phyloP scores from a whole-genome alignment of 1,140 invertebrate species.

The Drosophila pseudoananassae region DNA sequence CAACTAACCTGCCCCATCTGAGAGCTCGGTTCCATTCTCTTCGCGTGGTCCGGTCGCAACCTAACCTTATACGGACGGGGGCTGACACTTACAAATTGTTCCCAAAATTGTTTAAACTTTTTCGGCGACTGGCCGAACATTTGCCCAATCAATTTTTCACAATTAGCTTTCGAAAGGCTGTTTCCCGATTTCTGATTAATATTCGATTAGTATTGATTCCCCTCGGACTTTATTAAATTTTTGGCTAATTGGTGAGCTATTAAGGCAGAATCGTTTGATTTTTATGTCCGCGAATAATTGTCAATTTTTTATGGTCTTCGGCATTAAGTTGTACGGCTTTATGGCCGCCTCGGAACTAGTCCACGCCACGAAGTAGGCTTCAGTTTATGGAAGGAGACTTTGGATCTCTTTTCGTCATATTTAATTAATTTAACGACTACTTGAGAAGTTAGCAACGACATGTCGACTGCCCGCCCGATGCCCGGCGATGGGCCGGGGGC shows the following conservation, averaged over 20 bases:
- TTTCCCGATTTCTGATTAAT: conserved; percentile 34
- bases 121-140: conserved; percentile 47
- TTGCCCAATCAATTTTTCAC: conserved; percentile 75
- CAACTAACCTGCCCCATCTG: conserved; percentile 17
- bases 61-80: conserved; percentile 58
- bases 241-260: conserved; percentile 62
- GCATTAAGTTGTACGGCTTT: conserved; percentile 56
- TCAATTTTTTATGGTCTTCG: conserved; percentile 54
- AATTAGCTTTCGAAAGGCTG: conserved; percentile 67
- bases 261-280: conserved; percentile 64
- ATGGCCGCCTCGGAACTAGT: conserved; percentile 32
- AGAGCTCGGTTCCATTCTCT: conserved; percentile 58
- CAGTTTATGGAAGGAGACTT: conserved; percentile 5
- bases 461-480: conserved; percentile 25
- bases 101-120: conserved; percentile 52
- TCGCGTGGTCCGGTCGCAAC: neutral
- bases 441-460: conserved; percentile 78
- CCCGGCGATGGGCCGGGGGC: neutral
- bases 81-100: conserved; percentile 64
- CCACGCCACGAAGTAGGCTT: conserved; percentile 47
- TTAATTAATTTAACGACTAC: conserved; percentile 84
- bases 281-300: conserved; percentile 70
- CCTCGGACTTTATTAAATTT: conserved; percentile 34
- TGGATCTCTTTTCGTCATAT: conserved; percentile 53
- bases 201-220: conserved; percentile 4